Evolutionary conservation across 2,113 vertebrate species (phyloP), one percentile per base, ranked within the genome.

Genomic region (Prionailurus bengalensis): DNA sequence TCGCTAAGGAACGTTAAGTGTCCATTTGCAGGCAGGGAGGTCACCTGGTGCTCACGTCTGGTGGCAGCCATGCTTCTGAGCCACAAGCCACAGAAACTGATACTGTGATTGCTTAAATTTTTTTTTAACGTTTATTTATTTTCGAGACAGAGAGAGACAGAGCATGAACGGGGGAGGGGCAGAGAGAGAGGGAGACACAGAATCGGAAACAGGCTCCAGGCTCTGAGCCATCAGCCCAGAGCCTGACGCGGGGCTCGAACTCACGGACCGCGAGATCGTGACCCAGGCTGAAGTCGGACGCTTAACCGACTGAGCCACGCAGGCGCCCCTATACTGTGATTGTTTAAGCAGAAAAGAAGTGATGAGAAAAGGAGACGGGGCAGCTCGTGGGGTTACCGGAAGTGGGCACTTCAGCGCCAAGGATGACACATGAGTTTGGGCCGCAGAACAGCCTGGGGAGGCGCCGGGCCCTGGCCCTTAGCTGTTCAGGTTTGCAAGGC

Each of bases 401-500:
- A 8, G 4, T 17, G 71, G 58, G 45, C 7, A 0, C 70, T 3
- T 0, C 17, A 17, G 12, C 42, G 27, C 17, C n/a, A 2, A 39
- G 58, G 42, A 39, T 3, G 7, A 1, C 16, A 12, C 5, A 27
- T 10, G 15, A 1, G 3, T 14, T 29, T 0, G 0, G 14, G 66
- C 31, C 3, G 36, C 79, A 31, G 21, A 36, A n/a, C 16, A 1
- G 36, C 5, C 5, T 0, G 4, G 2, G 27, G 36, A 45, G 33
- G 13, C 8, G 2, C 25, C 42, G 2, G 6, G 51, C 51, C 2
- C 2, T 1, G 51, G 51, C 36, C 16, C 53, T 33, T 8, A 12
- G 51, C 15, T 19, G 4, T 33, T 6, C 13, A 11, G 19, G 7
- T 31, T 15, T 12, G 23, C 14, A 16, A 23, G 29, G 74, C 74